Evolutionary conservation across 2,113 vertebrate species (phyloP).

Genomic region (Herpailurus yagouaroundi): DNA sequence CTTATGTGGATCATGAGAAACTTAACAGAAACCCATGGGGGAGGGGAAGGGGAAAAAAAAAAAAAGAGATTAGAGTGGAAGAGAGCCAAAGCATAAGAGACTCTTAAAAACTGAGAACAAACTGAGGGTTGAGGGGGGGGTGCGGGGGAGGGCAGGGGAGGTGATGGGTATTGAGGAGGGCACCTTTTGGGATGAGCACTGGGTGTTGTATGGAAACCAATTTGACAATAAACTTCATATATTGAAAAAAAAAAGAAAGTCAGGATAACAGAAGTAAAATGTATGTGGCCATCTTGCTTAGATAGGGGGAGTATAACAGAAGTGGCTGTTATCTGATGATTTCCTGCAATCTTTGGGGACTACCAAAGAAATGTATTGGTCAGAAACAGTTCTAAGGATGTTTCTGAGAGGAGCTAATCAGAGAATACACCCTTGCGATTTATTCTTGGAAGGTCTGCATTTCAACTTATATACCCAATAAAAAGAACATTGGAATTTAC

Average conservation of each 20-base stretch:
- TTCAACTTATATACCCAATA: constrained; percentile 36
- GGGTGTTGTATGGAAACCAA: no score
- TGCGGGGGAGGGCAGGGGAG: no score
- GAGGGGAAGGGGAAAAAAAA: no score
- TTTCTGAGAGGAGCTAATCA: constrained; percentile 9
- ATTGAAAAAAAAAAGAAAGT: neutral
- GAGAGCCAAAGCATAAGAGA: no score
- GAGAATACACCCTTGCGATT: neutral
- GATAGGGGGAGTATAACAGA: neutral
- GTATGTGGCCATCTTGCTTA: neutral
- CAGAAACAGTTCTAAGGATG: neutral
- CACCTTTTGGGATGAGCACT: no score
- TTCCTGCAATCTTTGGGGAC: neutral
- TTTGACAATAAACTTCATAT: no score
- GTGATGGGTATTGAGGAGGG: no score
- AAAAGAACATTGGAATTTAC: constrained; percentile 54
- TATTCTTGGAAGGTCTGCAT: neutral
- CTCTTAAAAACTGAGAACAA: no score
- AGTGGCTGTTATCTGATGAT: neutral
- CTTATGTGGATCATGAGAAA: no score
- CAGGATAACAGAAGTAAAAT: neutral
- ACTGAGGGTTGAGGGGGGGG: no score
- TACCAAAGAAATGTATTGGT: neutral
- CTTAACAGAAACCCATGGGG: no score
- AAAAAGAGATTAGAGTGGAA: no score